Evolutionary conservation across 2,113 vertebrate species (phyloP).

Genomic region (Nestor notabilis): DNA sequence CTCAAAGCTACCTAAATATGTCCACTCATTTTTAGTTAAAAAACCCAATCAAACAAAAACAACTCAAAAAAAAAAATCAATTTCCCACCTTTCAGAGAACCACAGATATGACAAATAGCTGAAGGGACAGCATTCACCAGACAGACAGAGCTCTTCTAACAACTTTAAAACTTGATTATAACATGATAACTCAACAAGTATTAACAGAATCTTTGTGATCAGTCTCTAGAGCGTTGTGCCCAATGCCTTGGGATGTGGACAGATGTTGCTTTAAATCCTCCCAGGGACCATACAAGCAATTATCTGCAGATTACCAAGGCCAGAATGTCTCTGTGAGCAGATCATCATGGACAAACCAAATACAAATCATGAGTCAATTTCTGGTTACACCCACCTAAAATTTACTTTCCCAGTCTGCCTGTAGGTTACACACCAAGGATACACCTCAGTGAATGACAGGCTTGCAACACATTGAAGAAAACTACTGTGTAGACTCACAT

Average conservation of each 20-base stretch:
- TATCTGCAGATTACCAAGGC: neutral
- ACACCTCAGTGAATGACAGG: neutral
- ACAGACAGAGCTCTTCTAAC: neutral
- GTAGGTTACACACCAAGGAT: neutral
- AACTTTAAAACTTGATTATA: neutral
- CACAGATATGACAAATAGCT: accelerated
- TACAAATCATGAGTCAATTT: neutral
- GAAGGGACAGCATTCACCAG: neutral
- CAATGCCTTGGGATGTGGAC: neutral
- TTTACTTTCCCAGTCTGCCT: neutral
- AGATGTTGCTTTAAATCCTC: neutral
- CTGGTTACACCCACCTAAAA: neutral
- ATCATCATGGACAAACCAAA: neutral
- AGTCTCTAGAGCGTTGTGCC: neutral
- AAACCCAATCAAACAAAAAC: too few relatives aligned
- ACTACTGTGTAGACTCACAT: neutral
- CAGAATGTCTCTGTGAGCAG: neutral
- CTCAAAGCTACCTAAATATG: neutral
- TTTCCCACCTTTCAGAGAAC: neutral
- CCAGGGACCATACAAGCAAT: neutral
- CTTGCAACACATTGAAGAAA: neutral
- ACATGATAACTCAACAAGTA: neutral
- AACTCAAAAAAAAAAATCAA: neutral
- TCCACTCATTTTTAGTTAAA: neutral
- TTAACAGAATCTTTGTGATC: neutral